Conservation (phyloP, 2,888 invertebrate species). For the Acrocera orbiculus region DNA sequence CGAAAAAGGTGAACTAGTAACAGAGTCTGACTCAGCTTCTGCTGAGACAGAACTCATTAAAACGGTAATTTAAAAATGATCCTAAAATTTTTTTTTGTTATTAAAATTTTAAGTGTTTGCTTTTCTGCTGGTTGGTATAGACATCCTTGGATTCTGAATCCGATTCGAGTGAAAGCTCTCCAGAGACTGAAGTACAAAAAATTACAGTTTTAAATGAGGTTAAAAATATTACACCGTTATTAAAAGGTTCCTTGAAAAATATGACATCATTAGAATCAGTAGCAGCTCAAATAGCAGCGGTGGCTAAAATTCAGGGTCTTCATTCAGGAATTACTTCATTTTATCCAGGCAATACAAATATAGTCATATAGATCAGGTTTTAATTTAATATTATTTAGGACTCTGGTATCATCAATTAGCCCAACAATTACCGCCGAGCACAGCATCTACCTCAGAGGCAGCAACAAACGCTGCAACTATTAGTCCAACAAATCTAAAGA, state of each 20-base stretch:
- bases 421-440: constrained; percentile 19
- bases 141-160: constrained; percentile 44
- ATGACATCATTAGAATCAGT: constrained; percentile 47
- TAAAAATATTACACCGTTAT: constrained; percentile 27
- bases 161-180: constrained; percentile 41
- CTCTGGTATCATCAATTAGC: constrained; percentile 15
- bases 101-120: neutral
- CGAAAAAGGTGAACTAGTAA: constrained; percentile 31
- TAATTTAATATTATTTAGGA: constrained; percentile 4
- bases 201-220: constrained; percentile 26
- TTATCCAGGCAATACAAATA: constrained; percentile 18
- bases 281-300: constrained; percentile 47
- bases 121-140: neutral
- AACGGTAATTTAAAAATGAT: no score
- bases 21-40: constrained; percentile 27
- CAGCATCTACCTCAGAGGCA: constrained; percentile 28
- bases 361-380: neutral
- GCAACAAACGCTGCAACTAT: constrained; percentile 25
- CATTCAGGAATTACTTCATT: constrained; percentile 15
- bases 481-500: constrained; percentile 30
- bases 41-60: constrained; percentile 20
- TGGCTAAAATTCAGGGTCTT: constrained; percentile 35
- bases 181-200: constrained; percentile 16
- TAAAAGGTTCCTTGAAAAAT: constrained; percentile 23
- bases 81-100: no score